Base-by-base conservation (phyloP, 2,113 vertebrate genomes). In the Aegotheles bennettii region DNA sequence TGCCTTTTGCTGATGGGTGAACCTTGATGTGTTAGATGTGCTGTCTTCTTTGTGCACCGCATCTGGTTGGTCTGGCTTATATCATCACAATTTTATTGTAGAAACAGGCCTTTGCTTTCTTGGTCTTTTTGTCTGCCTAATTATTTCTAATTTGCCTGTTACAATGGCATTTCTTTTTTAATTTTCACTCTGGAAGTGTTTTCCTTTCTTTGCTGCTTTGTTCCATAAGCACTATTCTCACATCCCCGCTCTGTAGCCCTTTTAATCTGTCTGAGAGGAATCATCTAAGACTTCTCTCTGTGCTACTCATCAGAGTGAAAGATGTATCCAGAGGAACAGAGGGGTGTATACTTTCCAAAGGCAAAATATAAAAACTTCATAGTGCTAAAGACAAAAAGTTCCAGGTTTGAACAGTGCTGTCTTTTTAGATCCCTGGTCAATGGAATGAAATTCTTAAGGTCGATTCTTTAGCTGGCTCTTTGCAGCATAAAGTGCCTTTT, bases 131-230 rank as follows among this genome's bases (percentile, higher is more conserved):
- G 42, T 56, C 40, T 75, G 29, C 26, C 31, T 88, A 47, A 50
- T 71, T 87, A 64, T 75, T 95, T 82, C 65, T 50, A 29, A 71
- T 94, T 82, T 87, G 18, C 42, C 43, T 4, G 2, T 79, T 71
- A 25, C n/a, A n/a, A 19, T 64, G 42, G 13, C 0, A 2, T 82
- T 92, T 86, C 26, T 89, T 13, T 64, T 16, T 75, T 64, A 82
- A 65, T 95, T 93, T 89, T 84, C 29, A 29, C 53, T 68, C 40
- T 78, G 56, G 51, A 75, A 43, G 21, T 54, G 40, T 77, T 91
- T 78, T 83, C 35, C 42, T 78, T 81, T 93, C 64, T 92, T 63
- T 50, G 11, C 17, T 65, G 8, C 79, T 93, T 75, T 81, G 31
- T 91, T 92, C 60, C 48, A 16, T 42, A 25, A 59, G 6, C 63